A percentile compares a stretch with the other conserved stretches of the same genome.
Conservation (phyloP, 1,140 invertebrate species). For the Steinernema khuongi region DNA sequence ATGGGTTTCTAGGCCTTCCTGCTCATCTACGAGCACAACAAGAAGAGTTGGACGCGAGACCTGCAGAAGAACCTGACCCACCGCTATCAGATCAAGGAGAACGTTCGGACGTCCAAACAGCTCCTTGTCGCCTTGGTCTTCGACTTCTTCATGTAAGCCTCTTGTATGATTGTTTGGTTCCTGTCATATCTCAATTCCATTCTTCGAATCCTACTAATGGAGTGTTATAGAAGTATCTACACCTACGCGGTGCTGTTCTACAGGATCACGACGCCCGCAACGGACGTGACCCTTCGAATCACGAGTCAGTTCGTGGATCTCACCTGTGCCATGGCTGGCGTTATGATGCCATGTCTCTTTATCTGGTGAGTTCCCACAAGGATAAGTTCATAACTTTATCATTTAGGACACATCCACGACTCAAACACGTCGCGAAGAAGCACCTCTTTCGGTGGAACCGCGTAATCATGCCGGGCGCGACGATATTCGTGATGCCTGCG, state of each 20-base stretch:
- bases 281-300: too few species aligned
- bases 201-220: not conserved
- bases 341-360: not conserved
- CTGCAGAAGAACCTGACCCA: not conserved
- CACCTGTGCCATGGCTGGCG: not conserved
- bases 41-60: not conserved
- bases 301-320: too few species aligned
- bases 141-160: not conserved
- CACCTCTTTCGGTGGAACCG: too few species aligned
- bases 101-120: not conserved
- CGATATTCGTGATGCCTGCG: not conserved
- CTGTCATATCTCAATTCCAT: not conserved
- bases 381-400: not conserved
- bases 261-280: too few species aligned
- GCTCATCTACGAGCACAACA: not conserved
- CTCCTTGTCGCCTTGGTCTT: not conserved
- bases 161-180: not conserved
- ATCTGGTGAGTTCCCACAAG: not conserved
- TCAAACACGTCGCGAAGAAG: not conserved
- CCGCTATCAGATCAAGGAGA: not conserved
- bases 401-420: not conserved
- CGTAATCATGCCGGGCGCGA: not conserved
- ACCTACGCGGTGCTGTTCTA: too few species aligned
- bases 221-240: too few species aligned
- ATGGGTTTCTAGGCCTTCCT: not conserved